phyloP scores from a whole-genome alignment of 2,888 invertebrate genomes.

The Scaptomyza flava region DNA sequence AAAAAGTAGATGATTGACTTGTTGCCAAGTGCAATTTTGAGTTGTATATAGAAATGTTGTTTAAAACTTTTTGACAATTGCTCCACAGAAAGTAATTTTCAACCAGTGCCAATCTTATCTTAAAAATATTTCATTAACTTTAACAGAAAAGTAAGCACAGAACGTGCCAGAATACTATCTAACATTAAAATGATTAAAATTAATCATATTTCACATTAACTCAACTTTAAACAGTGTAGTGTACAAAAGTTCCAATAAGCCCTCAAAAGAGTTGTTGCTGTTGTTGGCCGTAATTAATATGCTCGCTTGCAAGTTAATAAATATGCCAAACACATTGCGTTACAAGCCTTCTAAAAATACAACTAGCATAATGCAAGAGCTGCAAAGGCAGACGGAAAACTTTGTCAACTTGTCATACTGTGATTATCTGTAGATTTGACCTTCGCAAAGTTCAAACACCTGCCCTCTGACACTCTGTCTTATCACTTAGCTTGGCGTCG shows the following conservation, averaged over 20 bases:
- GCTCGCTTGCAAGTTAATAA: conserved; percentile 18
- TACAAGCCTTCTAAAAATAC: conserved; percentile 38
- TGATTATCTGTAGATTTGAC: conserved; percentile 50
- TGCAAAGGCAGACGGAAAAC: conserved; percentile 4
- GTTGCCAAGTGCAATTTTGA: neutral
- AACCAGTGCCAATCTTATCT: conserved; percentile 23
- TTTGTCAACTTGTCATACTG: conserved; percentile 3
- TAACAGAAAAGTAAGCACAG: neutral
- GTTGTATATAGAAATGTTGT: neutral
- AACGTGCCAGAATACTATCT: conserved; percentile 1
- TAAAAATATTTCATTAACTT: conserved; percentile 13
- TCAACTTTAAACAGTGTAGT: neutral
- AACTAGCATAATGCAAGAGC: neutral
- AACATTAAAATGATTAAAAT: neutral
- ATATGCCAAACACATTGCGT: conserved; percentile 28
- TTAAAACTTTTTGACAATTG: neutral
- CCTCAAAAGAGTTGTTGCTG: neutral
- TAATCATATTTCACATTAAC: neutral
- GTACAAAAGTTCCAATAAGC: neutral
- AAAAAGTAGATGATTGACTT: neutral
- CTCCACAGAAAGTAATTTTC: neutral
- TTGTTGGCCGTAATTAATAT: conserved; percentile 10
- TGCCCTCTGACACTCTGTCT: conserved; percentile 68
- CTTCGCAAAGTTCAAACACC: conserved; percentile 72
- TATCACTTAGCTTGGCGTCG: conserved; percentile 47